phyloP scores from a whole-genome alignment of 2,797 vertebrate species.

The Lagorchestes hirsutus region DNA sequence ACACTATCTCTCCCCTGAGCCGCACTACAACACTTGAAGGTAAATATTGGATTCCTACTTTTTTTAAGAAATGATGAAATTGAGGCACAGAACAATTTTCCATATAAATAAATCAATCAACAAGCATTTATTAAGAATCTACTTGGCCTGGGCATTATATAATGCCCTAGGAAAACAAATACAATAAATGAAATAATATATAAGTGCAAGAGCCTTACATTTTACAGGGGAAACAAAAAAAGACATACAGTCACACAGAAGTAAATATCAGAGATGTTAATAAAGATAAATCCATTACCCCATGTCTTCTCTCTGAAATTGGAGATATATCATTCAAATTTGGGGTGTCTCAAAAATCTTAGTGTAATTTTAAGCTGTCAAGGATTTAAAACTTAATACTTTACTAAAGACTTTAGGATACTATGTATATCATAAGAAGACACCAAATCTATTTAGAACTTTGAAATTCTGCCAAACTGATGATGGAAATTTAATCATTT shows the following conservation, averaged over 20 bases:
- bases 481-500: neutral
- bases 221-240: neutral
- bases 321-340: neutral
- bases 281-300: neutral
- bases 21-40: neutral
- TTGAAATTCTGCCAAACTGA: conserved; percentile 35
- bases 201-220: neutral
- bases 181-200: neutral
- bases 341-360: neutral
- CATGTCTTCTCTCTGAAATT: neutral
- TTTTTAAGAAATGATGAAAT: neutral
- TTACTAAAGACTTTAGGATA: neutral
- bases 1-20: neutral
- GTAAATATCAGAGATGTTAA: neutral
- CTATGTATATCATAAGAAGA: neutral
- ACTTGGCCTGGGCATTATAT: neutral
- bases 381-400: neutral
- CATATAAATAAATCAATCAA: neutral
- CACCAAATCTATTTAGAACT: neutral
- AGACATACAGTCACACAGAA: neutral
- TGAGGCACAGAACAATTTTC: neutral
- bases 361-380: neutral
- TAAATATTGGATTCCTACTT: neutral
- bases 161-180: neutral
- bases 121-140: neutral